phyloP scores from a whole-genome alignment of 1,140 invertebrate species.

The Aphidius gifuensis region DNA sequence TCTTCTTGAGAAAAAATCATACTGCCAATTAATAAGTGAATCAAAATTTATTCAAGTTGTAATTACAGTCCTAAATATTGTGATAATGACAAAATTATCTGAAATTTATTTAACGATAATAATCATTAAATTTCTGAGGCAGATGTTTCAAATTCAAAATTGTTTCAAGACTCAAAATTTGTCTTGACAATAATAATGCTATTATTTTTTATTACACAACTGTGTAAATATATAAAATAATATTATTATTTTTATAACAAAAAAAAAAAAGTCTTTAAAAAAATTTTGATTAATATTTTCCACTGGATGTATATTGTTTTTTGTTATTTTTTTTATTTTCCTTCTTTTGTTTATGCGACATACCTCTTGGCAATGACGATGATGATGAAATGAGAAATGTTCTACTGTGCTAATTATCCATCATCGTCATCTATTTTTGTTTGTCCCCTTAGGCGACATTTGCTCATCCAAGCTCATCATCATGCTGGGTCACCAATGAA shows the following conservation, averaged over 20 bases:
- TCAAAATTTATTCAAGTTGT: no score
- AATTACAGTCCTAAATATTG: no score
- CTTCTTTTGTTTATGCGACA: background rate
- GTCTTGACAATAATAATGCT: background rate
- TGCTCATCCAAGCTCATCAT: constrained; percentile 18
- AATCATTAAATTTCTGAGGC: background rate
- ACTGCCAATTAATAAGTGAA: no score
- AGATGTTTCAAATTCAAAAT: background rate
- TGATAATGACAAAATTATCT: no score
- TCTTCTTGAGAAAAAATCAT: no score
- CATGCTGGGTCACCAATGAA: background rate
- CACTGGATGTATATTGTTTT: background rate
- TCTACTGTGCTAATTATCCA: constrained; percentile 14
- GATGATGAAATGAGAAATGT: constrained; percentile 3
- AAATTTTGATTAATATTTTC: constrained; percentile 1
- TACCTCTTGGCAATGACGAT: background rate
- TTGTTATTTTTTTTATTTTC: constrained; percentile 14
- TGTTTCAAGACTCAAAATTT: background rate
- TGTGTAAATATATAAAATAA: no score
- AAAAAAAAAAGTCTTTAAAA: background rate
- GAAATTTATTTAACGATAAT: no score
- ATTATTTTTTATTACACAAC: background rate
- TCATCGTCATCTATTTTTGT: constrained; percentile 18
- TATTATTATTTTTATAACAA: no score
- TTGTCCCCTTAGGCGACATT: constrained; percentile 11